Evolutionary conservation across 2,113 vertebrate genomes (phyloP), one percentile per base, ranked within the genome.

Genomic region (Hassar affinis): DNA sequence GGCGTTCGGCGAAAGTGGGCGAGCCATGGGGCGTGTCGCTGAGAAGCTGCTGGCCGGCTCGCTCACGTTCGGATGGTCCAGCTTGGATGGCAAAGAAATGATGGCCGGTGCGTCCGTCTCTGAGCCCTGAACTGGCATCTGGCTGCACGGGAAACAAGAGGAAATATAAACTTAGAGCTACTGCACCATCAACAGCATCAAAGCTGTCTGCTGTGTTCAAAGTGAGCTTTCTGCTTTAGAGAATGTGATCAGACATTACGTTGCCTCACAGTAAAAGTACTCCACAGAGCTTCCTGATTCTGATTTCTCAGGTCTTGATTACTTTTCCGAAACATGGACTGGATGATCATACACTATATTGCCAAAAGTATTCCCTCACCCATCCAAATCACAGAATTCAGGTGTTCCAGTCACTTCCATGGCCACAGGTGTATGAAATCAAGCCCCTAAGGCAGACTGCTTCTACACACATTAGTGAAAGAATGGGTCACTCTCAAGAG

Each of bases 71-170:
- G 85, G 78, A 49, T 82, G 76, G 35, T 93, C 92, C 81, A 90
- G 89, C 88, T 87, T 92, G 87, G 92, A 85, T 2, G 91, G 90
- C 66, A 90, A 84, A 61, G 89, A 86, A 74, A 90, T 80, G 61
- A 85, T 64, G 0, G 80, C 18, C 2, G 90, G 93, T 84, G 91
- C 20, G 47, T 94, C 94, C 79, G 91, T 89, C 78, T 89, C 84
- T 0, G 87, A 86, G 0, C 90, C 90, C 51, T 94, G 92, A 22
- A 88, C 92, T 3, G 95, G 94, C 89, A 95, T 91, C 66, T 93
- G 95, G 93, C 97, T 98, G 92, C 83, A 94, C 15, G 76, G 79
- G 71, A 15, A 80, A 17, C 0, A 80, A 14, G 1, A 51, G 25
- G 33, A 22, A 79, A 57, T 2, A 17, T 11, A 35, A 33, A 76